Evolutionary conservation across 2,113 vertebrate species (phyloP).

Genomic region (Vulpes lagopus): DNA sequence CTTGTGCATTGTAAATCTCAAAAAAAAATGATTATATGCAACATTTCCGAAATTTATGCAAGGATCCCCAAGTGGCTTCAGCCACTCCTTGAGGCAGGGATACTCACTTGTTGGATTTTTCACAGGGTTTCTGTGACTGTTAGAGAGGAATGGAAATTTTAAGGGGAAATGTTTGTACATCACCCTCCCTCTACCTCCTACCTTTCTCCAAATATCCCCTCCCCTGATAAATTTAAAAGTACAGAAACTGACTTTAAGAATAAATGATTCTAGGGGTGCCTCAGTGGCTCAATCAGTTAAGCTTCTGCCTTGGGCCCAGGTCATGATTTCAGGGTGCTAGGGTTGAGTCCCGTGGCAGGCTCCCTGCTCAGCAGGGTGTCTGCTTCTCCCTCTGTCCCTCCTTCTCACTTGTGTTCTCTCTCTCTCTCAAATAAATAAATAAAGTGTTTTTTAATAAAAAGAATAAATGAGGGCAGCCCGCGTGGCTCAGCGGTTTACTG

Average conservation of each 20-base stretch:
- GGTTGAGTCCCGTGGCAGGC: too few relatives aligned
- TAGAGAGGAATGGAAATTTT: not conserved
- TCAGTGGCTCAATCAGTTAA: too few relatives aligned
- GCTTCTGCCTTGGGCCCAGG: too few relatives aligned
- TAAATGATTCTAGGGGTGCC: not conserved
- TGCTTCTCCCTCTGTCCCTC: too few relatives aligned
- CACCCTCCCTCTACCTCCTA: not conserved
- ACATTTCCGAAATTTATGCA: not conserved
- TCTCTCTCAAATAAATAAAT: too few relatives aligned
- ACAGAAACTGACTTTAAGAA: not conserved
- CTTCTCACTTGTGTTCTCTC: too few relatives aligned
- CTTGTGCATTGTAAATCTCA: not conserved
- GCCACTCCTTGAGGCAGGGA: not conserved
- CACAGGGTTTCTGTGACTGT: not conserved
- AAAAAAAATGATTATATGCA: not conserved
- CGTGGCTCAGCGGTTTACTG: too few relatives aligned
- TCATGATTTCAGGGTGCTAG: too few relatives aligned
- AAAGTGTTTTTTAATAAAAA: too few relatives aligned
- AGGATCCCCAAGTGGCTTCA: not conserved
- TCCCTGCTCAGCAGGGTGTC: too few relatives aligned
- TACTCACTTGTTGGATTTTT: not conserved
- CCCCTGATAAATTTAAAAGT: not conserved
- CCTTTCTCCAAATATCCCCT: not conserved
- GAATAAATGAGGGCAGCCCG: too few relatives aligned
- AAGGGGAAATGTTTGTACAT: accelerated